Base-by-base conservation (phyloP, 2,797 vertebrate genomes). In the Botia kubotai region DNA sequence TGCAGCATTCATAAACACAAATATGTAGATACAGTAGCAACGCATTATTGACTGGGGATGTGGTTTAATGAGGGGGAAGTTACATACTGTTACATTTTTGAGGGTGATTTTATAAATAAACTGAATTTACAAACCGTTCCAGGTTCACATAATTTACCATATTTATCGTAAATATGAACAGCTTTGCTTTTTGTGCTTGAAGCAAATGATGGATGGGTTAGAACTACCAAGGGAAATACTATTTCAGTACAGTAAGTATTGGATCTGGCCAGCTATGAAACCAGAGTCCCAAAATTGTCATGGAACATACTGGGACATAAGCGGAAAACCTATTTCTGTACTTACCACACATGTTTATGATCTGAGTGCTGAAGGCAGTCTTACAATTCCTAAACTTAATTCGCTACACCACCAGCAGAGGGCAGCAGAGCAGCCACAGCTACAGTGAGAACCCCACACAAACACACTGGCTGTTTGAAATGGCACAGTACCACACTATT, bases 401-500 rank as follows among this genome's bases (percentile, higher is more conserved):
- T 3, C 10, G 29, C 7, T 66, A 21, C 55, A 21, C 26, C 29
- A 55, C 65, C 85, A 82, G 74, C 60, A 78, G 85, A 82, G 82
- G 55, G 74, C 74, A 75, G 77, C 80, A 84, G 36, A 70, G 19
- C 57, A 77, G 5, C 36, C 65, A 57, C 16, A 78, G 46, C 72
- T 63, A 11, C 33, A 76, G 11, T 43, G 29, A 4, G n/a, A 58
- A 17, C 17, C 19, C 7, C 53, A 57, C 68, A 16, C 2, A 26
- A 26, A 62, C 58, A 60, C 29, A 65, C 8, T 46, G 43, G 43
- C 43, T 46, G 43, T 46, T 46, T 46, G 43, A 2, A 46, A 46
- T 53, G 17, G 52, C 52, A 53, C 52, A 53, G 4, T 53, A 53
- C 52, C 52, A 53, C 52, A 53, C 2, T 16, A 53, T 53, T 46